Conservation (phyloP, 2,797 vertebrate genomes). For the Diglossa cyanea region DNA sequence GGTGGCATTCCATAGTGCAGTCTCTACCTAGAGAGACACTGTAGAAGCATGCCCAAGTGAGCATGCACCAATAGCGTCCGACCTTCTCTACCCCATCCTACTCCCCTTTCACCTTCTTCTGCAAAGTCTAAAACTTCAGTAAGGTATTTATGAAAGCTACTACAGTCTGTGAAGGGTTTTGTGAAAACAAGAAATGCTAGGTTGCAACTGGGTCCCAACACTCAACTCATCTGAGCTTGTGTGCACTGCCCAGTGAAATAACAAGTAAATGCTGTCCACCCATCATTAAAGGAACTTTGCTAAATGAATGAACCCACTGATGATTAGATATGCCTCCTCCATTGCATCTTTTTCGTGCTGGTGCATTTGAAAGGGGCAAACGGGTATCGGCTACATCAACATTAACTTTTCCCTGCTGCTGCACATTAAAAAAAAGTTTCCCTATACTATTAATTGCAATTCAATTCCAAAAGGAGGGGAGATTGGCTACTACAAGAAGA, state of each 20-base stretch:
- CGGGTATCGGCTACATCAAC: not conserved
- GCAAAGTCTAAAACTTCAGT: not conserved
- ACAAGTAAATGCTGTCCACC: not conserved
- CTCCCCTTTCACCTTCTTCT: not conserved
- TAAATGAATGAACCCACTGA: not conserved
- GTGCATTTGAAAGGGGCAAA: not conserved
- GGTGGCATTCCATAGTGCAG: not conserved
- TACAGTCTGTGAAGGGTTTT: not conserved
- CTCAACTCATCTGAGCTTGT: not conserved
- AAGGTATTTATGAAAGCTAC: not conserved
- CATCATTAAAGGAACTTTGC: not conserved
- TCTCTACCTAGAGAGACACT: not conserved
- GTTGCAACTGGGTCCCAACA: not conserved
- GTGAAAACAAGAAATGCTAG: not conserved
- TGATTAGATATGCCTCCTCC: not conserved
- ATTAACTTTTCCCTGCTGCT: not conserved
- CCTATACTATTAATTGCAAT: not conserved
- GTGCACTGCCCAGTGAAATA: not conserved
- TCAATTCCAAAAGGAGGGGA: not conserved
- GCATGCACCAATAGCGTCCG: rapidly evolving
- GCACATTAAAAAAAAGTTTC: not conserved
- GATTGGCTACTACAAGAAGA: not conserved
- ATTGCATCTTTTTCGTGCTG: not conserved
- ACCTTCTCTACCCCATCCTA: not conserved
- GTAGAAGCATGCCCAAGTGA: not conserved